Evolutionary conservation across 1,140 invertebrate genomes (phyloP).

Genomic region (Papilio polytes): DNA sequence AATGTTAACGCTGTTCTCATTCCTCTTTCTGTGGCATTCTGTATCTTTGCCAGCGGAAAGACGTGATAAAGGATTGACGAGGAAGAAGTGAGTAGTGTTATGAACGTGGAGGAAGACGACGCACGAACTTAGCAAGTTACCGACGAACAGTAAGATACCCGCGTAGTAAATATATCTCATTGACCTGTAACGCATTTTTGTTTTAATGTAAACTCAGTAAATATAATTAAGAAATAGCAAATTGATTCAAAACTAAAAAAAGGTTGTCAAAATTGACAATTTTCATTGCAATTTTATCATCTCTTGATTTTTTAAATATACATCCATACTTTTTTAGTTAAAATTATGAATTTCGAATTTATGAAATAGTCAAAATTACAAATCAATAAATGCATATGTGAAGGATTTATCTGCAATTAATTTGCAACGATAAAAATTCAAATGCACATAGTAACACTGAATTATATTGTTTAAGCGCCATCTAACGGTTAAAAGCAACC

Average conservation of each 20-base stretch:
- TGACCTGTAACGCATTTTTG: slow-evolving; percentile 27
- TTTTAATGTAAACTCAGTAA: not conserved
- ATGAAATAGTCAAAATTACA: not conserved
- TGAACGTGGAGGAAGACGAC: slow-evolving; percentile 26
- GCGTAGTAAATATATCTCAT: slow-evolving; percentile 28
- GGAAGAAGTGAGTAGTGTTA: slow-evolving; percentile 16
- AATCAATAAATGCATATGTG: too few relatives aligned
- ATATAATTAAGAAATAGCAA: not conserved
- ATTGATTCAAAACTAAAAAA: slow-evolving; percentile 13
- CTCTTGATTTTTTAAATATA: not conserved
- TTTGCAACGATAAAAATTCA: too few relatives aligned
- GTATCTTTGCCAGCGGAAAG: not conserved
- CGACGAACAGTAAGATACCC: slow-evolving; percentile 1
- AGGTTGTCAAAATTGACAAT: slow-evolving; percentile 37
- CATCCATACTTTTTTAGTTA: not conserved
- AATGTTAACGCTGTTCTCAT: slow-evolving; percentile 21
- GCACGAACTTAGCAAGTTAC: slow-evolving; percentile 27
- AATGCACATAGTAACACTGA: too few relatives aligned
- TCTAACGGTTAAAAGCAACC: too few relatives aligned
- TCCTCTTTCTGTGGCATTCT: slow-evolving; percentile 9
- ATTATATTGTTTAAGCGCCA: too few relatives aligned
- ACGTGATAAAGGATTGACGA: slow-evolving; percentile 27
- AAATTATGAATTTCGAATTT: not conserved
- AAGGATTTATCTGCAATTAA: too few relatives aligned
- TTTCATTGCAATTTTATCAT: not conserved